Evolutionary conservation across 2,113 vertebrate genomes (phyloP), one percentile per base, ranked within the genome.

Genomic region (Oplegnathus fasciatus): DNA sequence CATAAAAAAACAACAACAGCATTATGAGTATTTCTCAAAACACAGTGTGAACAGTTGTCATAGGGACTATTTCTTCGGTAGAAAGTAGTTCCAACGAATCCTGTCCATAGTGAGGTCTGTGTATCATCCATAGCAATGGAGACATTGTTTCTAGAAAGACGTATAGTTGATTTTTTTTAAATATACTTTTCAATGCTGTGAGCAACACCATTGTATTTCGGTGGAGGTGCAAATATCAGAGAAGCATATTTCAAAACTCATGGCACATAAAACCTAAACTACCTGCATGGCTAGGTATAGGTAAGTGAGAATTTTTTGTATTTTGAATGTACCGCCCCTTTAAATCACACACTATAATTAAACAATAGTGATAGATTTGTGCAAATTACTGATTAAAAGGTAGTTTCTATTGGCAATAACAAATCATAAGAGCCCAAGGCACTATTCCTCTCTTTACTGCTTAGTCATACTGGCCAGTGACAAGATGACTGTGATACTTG

Each of bases 391-490:
- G 30, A 76, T 72, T 74, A 22, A 73, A 68, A 74, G 17, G n/a
- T 32, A 50, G 26, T 65, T 60, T 75, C 46, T 6, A 20, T 11
- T 65, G 30, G 18, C 73, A 85, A 17, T 69, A 84, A 40, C 50
- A 80, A 74, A 64, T 80, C 57, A 55, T 65, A 20, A 42, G 34
- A 78, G 37, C 65, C 73, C 4, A 8, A 32, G 28, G 52, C 58
- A 18, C 3, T 20, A 1, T 10, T 75, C 5, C 7, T 8, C 3
- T 55, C 22, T 66, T 64, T 28, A 34, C 75, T 88, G 86, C 85
- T 85, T 67, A 57, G 80, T 91, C 90, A 88, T 48, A 50, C 26
- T 4, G 78, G 68, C 64, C 15, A 40, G 26, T 75, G 82, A 32
- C 64, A 82, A 57, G 54, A 65, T 20, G 32, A 54, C 44, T 60